Evolutionary conservation across 1,140 invertebrate species (phyloP).

Genomic region (Oncopeltus fasciatus): DNA sequence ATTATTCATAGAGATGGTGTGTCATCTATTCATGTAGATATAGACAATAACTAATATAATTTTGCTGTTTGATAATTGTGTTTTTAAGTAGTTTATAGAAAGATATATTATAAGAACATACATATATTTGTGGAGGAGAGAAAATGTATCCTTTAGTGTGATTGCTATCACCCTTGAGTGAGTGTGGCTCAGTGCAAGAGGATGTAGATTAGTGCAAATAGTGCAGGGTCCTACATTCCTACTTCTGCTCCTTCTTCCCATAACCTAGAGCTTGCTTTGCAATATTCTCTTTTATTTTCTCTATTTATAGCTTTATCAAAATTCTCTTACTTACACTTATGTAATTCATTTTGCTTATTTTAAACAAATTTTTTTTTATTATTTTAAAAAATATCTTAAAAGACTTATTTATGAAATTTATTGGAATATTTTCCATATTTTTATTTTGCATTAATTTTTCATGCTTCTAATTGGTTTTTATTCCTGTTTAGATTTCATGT

Average conservation of each 20-base stretch:
- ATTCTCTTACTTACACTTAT: too few species aligned
- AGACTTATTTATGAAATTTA: slow-evolving; percentile 40
- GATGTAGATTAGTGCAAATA: too few species aligned
- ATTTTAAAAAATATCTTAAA: neutral
- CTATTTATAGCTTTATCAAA: too few species aligned
- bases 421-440: slow-evolving; percentile 32
- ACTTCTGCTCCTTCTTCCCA: too few species aligned
- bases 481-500: slow-evolving; percentile 81
- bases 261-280: too few species aligned
- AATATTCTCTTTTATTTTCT: too few species aligned
- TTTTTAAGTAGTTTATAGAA: slow-evolving; percentile 3
- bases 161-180: too few species aligned
- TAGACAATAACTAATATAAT: slow-evolving; percentile 1
- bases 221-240: too few species aligned
- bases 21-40: neutral
- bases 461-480: slow-evolving; percentile 30
- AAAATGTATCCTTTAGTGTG: too few species aligned
- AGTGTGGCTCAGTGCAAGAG: too few species aligned
- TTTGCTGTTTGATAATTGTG: neutral
- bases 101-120: too few species aligned
- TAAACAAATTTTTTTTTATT: neutral
- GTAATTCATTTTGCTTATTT: neutral
- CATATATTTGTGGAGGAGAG: too few species aligned
- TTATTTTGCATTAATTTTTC: slow-evolving; percentile 23
- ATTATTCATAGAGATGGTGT: slow-evolving; percentile 3